phyloP scores from a whole-genome alignment of 2,888 invertebrate genomes.

The Trissolcus japonicus region DNA sequence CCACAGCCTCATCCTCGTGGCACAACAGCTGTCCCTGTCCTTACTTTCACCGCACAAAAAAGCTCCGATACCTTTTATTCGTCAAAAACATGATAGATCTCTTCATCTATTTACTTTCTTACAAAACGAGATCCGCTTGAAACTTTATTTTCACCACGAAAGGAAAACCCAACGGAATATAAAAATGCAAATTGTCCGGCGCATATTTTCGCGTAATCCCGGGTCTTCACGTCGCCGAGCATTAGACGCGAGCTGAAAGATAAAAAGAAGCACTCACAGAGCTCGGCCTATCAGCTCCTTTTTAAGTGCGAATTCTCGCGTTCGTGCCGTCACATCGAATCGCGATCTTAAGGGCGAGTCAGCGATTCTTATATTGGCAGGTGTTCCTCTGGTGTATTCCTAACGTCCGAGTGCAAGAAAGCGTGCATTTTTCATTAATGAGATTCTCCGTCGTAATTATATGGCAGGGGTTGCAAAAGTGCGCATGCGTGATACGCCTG shows the following conservation, averaged over 20 bases:
- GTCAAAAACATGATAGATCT: no score
- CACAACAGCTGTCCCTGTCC: constrained; percentile 35
- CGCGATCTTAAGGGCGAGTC: constrained; percentile 22
- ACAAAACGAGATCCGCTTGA: no score
- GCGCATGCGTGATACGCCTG: no score
- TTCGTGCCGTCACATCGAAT: constrained; percentile 36
- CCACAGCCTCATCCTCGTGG: constrained; percentile 40
- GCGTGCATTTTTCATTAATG: background rate
- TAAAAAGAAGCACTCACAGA: constrained; percentile 41
- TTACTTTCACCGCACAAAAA: no score
- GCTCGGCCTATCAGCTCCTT: constrained; percentile 9
- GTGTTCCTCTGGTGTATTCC: constrained; percentile 9
- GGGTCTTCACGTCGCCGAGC: constrained; percentile 25
- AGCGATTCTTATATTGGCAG: constrained; percentile 15
- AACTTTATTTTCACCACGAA: no score
- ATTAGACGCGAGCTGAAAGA: constrained; percentile 21
- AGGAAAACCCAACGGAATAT: background rate
- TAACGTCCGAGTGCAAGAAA: constrained; percentile 8
- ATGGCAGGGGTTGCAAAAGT: no score
- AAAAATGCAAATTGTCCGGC: constrained; percentile 22
- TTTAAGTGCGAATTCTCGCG: constrained; percentile 15
- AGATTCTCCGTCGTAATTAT: no score
- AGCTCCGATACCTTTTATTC: background rate
- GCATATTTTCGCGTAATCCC: constrained; percentile 17
- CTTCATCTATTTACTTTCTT: no score